Evolutionary conservation across 2,888 invertebrate species (phyloP).

Genomic region (Volucella inanis): DNA sequence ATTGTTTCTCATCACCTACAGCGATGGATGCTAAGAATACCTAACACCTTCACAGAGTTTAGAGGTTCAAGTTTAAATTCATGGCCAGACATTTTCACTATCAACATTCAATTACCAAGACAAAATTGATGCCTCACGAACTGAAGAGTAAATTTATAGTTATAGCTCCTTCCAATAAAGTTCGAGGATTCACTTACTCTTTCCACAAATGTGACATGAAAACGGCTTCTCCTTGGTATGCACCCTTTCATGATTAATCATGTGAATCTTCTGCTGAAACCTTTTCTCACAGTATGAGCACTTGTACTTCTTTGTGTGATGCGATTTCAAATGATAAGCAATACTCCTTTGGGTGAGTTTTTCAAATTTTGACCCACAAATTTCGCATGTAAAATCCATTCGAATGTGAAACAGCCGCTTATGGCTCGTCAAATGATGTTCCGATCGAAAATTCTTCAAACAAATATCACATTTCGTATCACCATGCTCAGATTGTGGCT

Average conservation of each 20-base stretch:
- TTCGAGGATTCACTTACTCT: conserved; percentile 55
- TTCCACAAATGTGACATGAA: conserved; percentile 76
- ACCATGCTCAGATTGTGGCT: conserved; percentile 57
- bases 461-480: conserved; percentile 76
- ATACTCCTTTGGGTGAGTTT: conserved; percentile 77
- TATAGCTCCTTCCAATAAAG: background rate
- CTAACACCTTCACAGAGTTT: too few relatives aligned
- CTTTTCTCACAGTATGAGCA: conserved; percentile 77
- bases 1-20: too few relatives aligned
- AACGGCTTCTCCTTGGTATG: conserved; percentile 77
- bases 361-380: conserved; percentile 76
- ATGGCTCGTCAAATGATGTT: conserved; percentile 76
- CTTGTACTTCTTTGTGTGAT: conserved; percentile 76
- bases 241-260: conserved; percentile 77
- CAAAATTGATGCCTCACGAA: too few relatives aligned
- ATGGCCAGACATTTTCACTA: too few relatives aligned
- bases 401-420: conserved; percentile 76
- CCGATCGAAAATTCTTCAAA: conserved; percentile 76
- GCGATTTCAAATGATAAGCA: conserved; percentile 77
- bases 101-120: too few relatives aligned
- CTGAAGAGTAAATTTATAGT: too few relatives aligned
- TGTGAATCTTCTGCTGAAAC: conserved; percentile 77
- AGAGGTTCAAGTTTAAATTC: too few relatives aligned
- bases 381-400: conserved; percentile 76
- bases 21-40: too few relatives aligned